Evolutionary conservation across 2,113 vertebrate species (phyloP).

Genomic region (Daphoenositta chrysoptera): DNA sequence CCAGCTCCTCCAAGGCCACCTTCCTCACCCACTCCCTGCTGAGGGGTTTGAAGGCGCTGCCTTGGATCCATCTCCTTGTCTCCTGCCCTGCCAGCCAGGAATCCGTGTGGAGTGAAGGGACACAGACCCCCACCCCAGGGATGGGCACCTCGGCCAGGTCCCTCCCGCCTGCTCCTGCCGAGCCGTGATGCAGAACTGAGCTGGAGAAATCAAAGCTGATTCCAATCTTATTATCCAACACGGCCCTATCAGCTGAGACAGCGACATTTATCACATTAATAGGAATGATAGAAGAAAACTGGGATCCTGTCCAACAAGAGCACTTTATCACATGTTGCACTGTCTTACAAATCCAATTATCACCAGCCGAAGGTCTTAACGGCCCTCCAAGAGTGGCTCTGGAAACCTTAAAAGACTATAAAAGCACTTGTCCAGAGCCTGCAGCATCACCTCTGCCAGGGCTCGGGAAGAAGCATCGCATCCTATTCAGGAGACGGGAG

Average conservation of each 20-base stretch:
- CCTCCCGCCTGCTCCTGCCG: neutral
- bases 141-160: neutral
- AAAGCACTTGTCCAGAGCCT: slow-evolving; percentile 37
- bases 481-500: neutral
- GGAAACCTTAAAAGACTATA: slow-evolving; percentile 65
- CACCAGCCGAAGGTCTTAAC: slow-evolving; percentile 75
- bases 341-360: slow-evolving; percentile 83
- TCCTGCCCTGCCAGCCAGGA: neutral
- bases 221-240: slow-evolving; percentile 79
- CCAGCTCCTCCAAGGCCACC: slow-evolving; percentile 4
- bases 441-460: neutral
- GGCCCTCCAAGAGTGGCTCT: slow-evolving; percentile 65
- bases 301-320: slow-evolving; percentile 75
- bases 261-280: slow-evolving; percentile 83
- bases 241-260: slow-evolving; percentile 75
- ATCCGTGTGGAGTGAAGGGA: neutral
- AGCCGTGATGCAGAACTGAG: slow-evolving; percentile 29
- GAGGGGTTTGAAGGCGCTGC: neutral
- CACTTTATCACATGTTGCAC: slow-evolving; percentile 77
- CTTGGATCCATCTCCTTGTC: neutral
- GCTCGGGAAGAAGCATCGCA: neutral
- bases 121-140: neutral
- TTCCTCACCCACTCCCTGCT: neutral
- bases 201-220: slow-evolving; percentile 69
- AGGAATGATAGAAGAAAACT: slow-evolving; percentile 76